These are phyloP conservation scores for Corythucha ciliata DNA, from an alignment of 2,888 invertebrate genomes.

Conservation along the genomic window DNA sequence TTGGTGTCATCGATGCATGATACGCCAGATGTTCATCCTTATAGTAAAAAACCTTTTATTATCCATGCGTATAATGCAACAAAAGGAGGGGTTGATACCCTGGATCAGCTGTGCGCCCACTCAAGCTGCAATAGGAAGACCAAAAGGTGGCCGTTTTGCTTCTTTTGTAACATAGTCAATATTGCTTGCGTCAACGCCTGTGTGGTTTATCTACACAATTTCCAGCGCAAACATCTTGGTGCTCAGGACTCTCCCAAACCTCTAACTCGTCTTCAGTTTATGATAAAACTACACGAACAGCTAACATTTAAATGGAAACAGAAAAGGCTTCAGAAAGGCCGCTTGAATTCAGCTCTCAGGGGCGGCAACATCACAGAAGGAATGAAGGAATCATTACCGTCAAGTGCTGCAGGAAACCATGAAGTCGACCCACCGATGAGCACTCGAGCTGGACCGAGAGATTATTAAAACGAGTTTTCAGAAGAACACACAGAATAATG, in stretches of 20 bases:
- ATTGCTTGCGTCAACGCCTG: constrained; percentile 34
- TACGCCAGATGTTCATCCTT: constrained; percentile 27
- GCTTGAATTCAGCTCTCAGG: too few relatives aligned
- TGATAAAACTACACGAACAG: constrained; percentile 18
- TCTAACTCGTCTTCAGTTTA: constrained; percentile 15
- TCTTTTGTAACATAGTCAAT: constrained; percentile 35
- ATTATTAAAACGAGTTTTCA: too few relatives aligned
- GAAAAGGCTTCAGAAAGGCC: constrained; percentile 13
- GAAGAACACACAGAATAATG: too few relatives aligned
- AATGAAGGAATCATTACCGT: too few relatives aligned
- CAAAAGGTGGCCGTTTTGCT: constrained; percentile 33
- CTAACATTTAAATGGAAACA: constrained; percentile 14
- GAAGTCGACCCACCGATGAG: too few relatives aligned
- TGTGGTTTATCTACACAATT: constrained; percentile 17
- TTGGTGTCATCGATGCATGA: constrained; percentile 36
- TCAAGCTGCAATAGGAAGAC: constrained; percentile 31
- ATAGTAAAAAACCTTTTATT: constrained; percentile 35
- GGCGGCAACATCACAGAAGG: too few relatives aligned
- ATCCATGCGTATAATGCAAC: constrained; percentile 35
- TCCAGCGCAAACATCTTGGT: background rate
- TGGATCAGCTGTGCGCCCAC: constrained; percentile 34
- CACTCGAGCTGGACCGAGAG: too few relatives aligned
- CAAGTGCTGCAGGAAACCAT: too few relatives aligned
- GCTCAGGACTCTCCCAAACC: too few relatives aligned
- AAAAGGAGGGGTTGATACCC: constrained; percentile 35